Conservation (phyloP, 2,113 vertebrate genomes). For the Pseudonaja textilis region DNA sequence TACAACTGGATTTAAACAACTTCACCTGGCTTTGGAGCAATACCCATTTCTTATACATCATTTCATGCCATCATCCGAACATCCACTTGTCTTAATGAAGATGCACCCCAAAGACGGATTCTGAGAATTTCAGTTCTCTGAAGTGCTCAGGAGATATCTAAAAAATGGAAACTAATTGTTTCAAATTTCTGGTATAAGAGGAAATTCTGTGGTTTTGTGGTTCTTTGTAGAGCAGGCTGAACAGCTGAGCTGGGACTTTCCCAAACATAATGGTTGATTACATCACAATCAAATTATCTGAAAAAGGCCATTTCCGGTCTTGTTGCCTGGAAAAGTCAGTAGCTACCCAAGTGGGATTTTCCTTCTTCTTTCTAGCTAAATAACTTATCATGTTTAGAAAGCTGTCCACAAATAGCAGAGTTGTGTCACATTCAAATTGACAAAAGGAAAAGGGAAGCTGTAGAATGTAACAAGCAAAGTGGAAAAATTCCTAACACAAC, state of each 20-base stretch:
- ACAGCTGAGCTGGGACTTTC: slow-evolving; percentile 48
- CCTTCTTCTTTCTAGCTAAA: neutral
- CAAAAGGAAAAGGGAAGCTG: slow-evolving; percentile 24
- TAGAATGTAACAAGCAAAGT: neutral
- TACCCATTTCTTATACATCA: neutral
- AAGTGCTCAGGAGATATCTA: slow-evolving; percentile 16
- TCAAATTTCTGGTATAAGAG: slow-evolving; percentile 36
- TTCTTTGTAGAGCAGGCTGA: slow-evolving; percentile 25
- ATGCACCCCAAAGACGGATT: neutral
- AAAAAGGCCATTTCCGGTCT: slow-evolving; percentile 16
- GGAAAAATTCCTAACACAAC: slow-evolving; percentile 34
- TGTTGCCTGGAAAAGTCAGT: neutral
- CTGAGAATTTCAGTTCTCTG: neutral
- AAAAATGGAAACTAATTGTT: slow-evolving; percentile 50
- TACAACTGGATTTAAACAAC: neutral
- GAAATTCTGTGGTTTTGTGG: slow-evolving; percentile 22
- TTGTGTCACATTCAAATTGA: slow-evolving; percentile 29
- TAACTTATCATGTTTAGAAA: neutral
- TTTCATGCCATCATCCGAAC: neutral
- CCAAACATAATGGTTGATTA: neutral
- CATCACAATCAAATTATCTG: slow-evolving; percentile 26
- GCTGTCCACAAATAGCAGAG: neutral
- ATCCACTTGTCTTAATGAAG: neutral
- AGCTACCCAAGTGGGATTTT: rapidly evolving
- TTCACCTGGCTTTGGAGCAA: neutral